Conservation (phyloP, 1,140 invertebrate species). For the Heliconius nattereri region DNA sequence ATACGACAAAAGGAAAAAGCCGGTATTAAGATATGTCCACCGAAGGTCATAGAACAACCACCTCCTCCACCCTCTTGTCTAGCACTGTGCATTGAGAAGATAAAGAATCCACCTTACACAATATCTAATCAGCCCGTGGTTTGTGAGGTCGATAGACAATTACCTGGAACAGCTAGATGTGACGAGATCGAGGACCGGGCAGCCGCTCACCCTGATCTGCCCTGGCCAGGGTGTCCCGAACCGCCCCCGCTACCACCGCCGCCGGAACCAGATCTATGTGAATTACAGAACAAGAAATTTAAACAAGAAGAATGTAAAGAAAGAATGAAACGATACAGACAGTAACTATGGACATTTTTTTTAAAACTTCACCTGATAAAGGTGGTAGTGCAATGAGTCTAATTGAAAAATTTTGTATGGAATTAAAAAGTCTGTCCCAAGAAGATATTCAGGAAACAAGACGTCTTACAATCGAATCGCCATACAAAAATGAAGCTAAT, state of each 20-base stretch:
- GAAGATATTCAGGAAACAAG: constrained; percentile 38
- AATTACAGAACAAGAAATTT: constrained; percentile 44
- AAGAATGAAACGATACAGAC: constrained; percentile 54
- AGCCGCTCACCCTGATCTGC: constrained; percentile 46
- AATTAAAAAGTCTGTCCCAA: constrained; percentile 33
- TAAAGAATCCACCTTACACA: constrained; percentile 56
- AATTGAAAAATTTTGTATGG: constrained; percentile 43
- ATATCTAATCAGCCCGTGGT: constrained; percentile 39
- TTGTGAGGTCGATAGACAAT: constrained; percentile 51
- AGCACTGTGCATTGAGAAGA: constrained; percentile 60
- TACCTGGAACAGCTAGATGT: constrained; percentile 53
- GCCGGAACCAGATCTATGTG: constrained; percentile 51
- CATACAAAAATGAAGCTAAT: constrained; percentile 29
- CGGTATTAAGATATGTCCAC: constrained; percentile 56
- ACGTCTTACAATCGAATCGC: constrained; percentile 44
- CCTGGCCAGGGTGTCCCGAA: constrained; percentile 54
- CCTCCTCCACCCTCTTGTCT: constrained; percentile 46
- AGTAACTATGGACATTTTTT: constrained; percentile 51
- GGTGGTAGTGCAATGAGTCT: constrained; percentile 17
- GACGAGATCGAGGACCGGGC: constrained; percentile 46
- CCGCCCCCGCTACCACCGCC: constrained; percentile 48
- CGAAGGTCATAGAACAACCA: constrained; percentile 43
- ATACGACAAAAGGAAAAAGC: constrained; percentile 52
- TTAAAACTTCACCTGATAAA: constrained; percentile 15
- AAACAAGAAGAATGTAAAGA: constrained; percentile 53